Evolutionary conservation across 1,140 invertebrate genomes (phyloP).

Genomic region (Diuraphis noxia): DNA sequence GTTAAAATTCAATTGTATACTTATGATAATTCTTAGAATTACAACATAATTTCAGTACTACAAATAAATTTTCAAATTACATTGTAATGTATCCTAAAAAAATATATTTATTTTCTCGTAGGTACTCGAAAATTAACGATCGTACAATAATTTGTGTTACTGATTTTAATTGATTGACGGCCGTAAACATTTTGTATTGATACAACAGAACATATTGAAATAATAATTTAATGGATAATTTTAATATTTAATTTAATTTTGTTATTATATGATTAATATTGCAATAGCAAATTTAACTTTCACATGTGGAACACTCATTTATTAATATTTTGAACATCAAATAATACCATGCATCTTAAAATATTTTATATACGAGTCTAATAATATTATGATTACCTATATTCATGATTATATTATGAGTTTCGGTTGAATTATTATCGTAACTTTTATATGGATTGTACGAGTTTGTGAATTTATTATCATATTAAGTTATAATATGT

Average conservation of each 20-base stretch:
- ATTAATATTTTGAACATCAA: background rate
- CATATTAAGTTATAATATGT: background rate
- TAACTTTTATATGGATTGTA: background rate
- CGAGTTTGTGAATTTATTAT: background rate
- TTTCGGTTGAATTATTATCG: background rate
- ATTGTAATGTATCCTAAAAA: background rate
- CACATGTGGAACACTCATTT: too few species aligned
- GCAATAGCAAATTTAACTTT: background rate
- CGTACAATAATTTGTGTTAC: background rate
- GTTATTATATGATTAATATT: background rate
- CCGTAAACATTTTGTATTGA: background rate
- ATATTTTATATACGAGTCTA: background rate
- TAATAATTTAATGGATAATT: background rate
- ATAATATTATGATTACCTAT: background rate
- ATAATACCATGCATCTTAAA: background rate
- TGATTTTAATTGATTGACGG: background rate
- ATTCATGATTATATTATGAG: background rate
- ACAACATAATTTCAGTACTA: background rate
- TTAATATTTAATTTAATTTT: background rate
- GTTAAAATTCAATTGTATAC: background rate
- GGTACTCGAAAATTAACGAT: background rate
- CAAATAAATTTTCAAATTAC: background rate
- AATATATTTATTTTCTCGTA: background rate
- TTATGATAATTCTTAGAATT: background rate
- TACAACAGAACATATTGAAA: background rate